Conservation (phyloP, 2,797 vertebrate genomes). For the Pangasius larnaudii region DNA sequence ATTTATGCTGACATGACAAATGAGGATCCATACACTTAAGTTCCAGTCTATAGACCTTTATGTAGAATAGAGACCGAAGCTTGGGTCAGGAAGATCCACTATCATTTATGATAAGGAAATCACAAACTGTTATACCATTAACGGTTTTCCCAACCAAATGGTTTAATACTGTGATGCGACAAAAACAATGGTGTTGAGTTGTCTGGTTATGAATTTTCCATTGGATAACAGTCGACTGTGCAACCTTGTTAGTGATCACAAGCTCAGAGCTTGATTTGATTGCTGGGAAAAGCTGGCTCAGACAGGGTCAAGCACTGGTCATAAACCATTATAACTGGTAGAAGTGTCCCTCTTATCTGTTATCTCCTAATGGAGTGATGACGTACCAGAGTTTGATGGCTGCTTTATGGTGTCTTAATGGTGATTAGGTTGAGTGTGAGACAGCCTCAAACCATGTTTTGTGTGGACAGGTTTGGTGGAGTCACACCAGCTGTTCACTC, state of each 20-base stretch:
- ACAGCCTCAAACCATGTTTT: conserved; percentile 16
- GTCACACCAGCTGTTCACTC: conserved; percentile 26
- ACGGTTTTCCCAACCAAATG: background rate
- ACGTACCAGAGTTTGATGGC: background rate
- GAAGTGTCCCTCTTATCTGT: background rate
- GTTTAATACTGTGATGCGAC: background rate
- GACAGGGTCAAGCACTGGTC: conserved; percentile 10
- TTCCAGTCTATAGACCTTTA: background rate
- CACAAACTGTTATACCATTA: background rate
- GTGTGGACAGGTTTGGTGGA: background rate
- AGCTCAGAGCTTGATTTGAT: background rate
- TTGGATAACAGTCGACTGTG: background rate
- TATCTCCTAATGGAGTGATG: background rate
- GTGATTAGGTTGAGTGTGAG: conserved; percentile 23
- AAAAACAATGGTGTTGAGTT: background rate
- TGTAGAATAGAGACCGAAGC: background rate
- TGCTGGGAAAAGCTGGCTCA: background rate
- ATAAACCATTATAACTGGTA: conserved; percentile 16
- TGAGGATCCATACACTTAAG: background rate
- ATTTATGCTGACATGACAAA: conserved; percentile 23
- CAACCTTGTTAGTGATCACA: background rate
- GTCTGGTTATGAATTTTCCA: background rate
- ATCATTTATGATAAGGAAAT: background rate
- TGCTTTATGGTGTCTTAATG: conserved; percentile 13
- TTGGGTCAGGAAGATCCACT: background rate